Conservation (phyloP, 2,888 invertebrate species). For the Synergus japonicus region DNA sequence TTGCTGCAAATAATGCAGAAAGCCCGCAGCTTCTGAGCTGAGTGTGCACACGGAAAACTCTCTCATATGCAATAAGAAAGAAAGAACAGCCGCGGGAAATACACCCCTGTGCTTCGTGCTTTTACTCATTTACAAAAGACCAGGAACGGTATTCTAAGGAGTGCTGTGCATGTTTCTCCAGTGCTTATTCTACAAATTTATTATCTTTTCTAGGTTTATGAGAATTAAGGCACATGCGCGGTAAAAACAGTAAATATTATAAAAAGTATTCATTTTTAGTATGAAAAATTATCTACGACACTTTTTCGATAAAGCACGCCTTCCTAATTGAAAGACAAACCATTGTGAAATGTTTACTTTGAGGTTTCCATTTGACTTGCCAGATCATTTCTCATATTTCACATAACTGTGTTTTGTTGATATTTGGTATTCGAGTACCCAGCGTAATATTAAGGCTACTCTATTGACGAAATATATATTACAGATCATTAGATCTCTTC, state of each 20-base stretch:
- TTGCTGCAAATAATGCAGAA: slow-evolving; percentile 12
- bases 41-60: slow-evolving; percentile 32
- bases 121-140: slow-evolving; percentile 24
- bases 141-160: neutral
- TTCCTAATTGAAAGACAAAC: neutral
- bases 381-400: neutral
- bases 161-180: neutral
- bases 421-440: neutral
- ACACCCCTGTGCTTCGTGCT: slow-evolving; percentile 1
- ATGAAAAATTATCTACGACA: neutral
- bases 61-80: slow-evolving; percentile 20
- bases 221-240: neutral
- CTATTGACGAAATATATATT: neutral
- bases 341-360: neutral
- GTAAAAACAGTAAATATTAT: neutral
- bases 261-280: neutral
- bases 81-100: slow-evolving; percentile 24
- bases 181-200: neutral
- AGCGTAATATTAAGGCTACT: neutral
- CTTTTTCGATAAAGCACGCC: neutral
- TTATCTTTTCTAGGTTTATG: neutral
- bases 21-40: slow-evolving; percentile 26
- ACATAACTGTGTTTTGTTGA: neutral
- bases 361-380: neutral
- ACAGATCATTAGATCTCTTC: neutral